Evolutionary conservation across 2,888 invertebrate species (phyloP).

Genomic region (Sarcophaga carnaria): DNA sequence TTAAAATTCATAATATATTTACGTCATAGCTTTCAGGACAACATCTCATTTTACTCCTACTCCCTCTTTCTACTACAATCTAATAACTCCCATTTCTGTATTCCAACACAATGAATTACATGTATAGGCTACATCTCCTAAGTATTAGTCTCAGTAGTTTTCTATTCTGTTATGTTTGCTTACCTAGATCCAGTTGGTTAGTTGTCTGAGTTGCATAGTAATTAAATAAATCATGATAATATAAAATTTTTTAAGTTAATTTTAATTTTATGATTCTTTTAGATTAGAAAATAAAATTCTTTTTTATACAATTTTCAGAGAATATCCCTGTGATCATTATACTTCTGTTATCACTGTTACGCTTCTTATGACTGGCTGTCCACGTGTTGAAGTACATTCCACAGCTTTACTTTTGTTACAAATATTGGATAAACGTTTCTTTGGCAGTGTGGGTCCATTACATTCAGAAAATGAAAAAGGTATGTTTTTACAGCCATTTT

Average conservation of each 20-base stretch:
- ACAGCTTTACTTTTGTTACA: conserved; percentile 97
- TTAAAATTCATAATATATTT: too few species aligned
- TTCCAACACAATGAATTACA: too few species aligned
- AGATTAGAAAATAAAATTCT: not conserved
- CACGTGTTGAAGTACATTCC: conserved; percentile 94
- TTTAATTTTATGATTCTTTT: not conserved
- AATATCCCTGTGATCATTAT: conserved; percentile 98
- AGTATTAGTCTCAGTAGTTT: too few species aligned
- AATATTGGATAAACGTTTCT: conserved; percentile 96
- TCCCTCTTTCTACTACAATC: too few species aligned
- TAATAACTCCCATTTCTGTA: too few species aligned
- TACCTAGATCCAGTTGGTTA: too few species aligned
- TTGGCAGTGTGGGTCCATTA: conserved; percentile 90
- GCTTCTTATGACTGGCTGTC: conserved; percentile 97
- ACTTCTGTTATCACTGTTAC: conserved; percentile 99
- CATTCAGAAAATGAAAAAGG: conserved; percentile 89
- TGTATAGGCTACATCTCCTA: too few species aligned
- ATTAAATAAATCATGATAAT: too few species aligned
- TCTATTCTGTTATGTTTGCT: too few species aligned
- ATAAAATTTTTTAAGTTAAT: not conserved
- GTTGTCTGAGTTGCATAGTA: too few species aligned
- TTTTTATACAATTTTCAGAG: conserved; percentile 84
- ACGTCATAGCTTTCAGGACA: too few species aligned
- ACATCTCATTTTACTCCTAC: too few species aligned
- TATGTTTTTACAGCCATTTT: conserved; percentile 76